phyloP scores from a whole-genome alignment of 2,888 invertebrate species.

The Pogonocherus hispidulus region DNA sequence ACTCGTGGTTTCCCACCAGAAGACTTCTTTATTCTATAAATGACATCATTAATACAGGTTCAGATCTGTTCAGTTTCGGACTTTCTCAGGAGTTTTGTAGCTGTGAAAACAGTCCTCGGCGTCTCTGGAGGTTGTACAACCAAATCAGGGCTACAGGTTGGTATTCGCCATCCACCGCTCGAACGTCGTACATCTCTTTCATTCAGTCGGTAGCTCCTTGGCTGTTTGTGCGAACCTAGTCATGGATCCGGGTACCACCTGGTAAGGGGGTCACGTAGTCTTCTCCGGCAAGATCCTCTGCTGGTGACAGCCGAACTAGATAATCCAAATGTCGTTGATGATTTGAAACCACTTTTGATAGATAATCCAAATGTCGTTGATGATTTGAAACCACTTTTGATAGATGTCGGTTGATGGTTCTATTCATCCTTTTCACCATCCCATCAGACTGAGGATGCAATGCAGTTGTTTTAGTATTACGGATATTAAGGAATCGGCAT shows the following conservation, averaged over 20 bases:
- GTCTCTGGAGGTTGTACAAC: no score
- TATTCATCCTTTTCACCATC: slow-evolving; percentile 48
- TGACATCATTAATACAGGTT: no score
- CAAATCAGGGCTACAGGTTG: no score
- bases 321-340: background rate
- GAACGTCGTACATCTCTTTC: slow-evolving; percentile 13
- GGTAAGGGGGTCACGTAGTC: slow-evolving; percentile 29
- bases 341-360: no score
- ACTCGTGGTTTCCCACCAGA: no score
- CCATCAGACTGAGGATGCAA: slow-evolving; percentile 57
- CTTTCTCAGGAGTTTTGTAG: no score
- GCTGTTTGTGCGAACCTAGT: slow-evolving; percentile 12
- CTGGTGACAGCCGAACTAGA: slow-evolving; percentile 21
- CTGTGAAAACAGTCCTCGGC: no score
- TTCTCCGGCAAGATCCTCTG: slow-evolving; percentile 40
- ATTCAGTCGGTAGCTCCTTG: slow-evolving; percentile 1
- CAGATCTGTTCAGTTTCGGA: no score
- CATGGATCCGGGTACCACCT: slow-evolving; percentile 28
- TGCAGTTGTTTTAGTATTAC: slow-evolving; percentile 55
- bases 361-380: slow-evolving; percentile 15
- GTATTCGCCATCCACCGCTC: no score
- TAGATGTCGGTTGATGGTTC: slow-evolving; percentile 7
- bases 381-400: slow-evolving; percentile 9
- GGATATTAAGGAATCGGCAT: slow-evolving; percentile 46
- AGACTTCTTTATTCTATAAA: no score